phyloP scores from a whole-genome alignment of 2,797 vertebrate genomes.

The Clangula hyemalis region DNA sequence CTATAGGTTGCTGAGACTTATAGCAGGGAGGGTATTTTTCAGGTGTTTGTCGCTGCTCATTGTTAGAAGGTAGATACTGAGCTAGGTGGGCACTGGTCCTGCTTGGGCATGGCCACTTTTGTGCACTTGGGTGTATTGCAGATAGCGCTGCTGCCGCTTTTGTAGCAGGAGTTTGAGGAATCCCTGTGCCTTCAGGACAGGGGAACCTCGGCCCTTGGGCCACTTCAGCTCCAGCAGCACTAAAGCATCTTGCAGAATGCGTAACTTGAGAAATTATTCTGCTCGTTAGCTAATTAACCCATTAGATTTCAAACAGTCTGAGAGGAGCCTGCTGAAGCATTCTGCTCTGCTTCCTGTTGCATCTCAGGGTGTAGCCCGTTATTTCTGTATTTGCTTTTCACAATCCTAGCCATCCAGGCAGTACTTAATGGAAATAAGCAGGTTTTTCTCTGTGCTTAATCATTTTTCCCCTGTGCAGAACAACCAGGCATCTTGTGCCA shows the following conservation, averaged over 20 bases:
- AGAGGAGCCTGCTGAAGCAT: neutral
- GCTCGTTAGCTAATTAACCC: neutral
- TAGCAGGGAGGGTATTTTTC: neutral
- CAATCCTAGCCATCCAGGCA: neutral
- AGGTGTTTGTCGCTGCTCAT: neutral
- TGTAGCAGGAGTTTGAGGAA: neutral
- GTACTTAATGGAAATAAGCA: neutral
- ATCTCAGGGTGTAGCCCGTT: neutral
- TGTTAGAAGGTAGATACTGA: neutral
- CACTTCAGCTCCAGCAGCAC: neutral
- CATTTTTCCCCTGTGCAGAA: neutral
- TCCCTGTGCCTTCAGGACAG: fast-evolving
- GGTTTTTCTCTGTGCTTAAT: neutral
- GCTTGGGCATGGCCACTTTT: neutral
- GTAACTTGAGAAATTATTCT: neutral
- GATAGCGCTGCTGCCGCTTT: fast-evolving
- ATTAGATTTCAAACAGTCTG: fast-evolving
- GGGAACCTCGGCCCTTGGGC: too few species aligned
- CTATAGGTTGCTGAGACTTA: neutral
- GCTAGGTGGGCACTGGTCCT: fast-evolving
- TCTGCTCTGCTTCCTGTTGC: fast-evolving
- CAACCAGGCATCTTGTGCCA: neutral
- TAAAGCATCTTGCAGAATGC: neutral
- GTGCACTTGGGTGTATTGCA: neutral
- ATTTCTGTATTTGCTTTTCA: neutral